phyloP scores from a whole-genome alignment of 2,888 invertebrate genomes.

The Rhagonycha lutea region DNA sequence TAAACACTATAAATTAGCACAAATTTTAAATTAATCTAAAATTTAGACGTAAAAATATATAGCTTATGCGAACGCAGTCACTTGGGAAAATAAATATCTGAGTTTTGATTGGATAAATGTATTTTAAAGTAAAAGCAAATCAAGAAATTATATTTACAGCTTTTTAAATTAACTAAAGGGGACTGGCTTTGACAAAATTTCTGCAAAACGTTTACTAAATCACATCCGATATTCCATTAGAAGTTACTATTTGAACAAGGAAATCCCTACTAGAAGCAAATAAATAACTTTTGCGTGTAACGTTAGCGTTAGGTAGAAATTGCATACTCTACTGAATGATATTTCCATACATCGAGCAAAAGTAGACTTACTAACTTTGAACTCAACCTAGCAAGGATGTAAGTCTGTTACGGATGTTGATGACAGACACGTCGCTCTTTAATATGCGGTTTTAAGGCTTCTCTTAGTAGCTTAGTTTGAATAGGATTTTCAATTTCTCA shows the following conservation, averaged over 20 bases:
- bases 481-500: background rate
- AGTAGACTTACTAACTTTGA: conserved; percentile 2
- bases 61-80: background rate
- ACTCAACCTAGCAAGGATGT: conserved; percentile 4
- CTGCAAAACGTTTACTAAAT: conserved; percentile 42
- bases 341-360: conserved; percentile 11
- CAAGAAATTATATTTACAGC: background rate
- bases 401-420: conserved; percentile 10
- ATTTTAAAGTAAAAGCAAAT: background rate
- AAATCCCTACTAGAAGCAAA: conserved; percentile 43
- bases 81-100: background rate
- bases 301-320: conserved; percentile 29
- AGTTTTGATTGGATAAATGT: background rate
- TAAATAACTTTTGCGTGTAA: conserved; percentile 39
- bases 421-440: conserved; percentile 21
- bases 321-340: conserved; percentile 12
- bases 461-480: conserved; percentile 19
- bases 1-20: background rate
- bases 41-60: background rate
- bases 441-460: conserved; percentile 15
- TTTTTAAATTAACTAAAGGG: conserved; percentile 23
- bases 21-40: background rate
- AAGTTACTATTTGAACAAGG: conserved; percentile 49
- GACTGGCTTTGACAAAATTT: conserved; percentile 32
- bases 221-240: conserved; percentile 51